Evolutionary conservation across 2,888 invertebrate genomes (phyloP), one percentile per base, ranked within the genome.

Genomic region (Chalcosyrphus nemorum): DNA sequence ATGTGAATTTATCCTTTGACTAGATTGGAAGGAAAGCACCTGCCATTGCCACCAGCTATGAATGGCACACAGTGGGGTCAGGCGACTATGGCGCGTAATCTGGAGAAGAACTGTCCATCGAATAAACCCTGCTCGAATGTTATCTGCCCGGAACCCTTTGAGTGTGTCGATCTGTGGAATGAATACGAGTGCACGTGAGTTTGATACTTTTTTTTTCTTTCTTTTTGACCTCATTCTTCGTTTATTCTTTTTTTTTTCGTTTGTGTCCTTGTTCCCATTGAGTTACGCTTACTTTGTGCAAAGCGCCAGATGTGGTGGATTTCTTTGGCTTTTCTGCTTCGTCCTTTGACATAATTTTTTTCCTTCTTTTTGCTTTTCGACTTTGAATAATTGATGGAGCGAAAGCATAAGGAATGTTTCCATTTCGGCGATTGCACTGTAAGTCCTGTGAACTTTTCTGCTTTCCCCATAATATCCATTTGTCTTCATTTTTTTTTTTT

Each of bases 121-220:
- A 97, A 98, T 89, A 97, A 98, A 90, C 98, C 98, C 1, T 99
- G 98, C 90, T 96, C 96, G 87, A 97, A 97, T 91, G 97, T 98
- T 41, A 97, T 97, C 89, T 99, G 98, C 90, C 96, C 96, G 0
- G 96, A 96, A 89, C 97, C 97, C 9, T 97, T 98, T 91, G 97
- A 97, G 89, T 99, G 98, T 92, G 96, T 97, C 86, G 98, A 98
- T 92, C 94, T 99, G 11, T 99, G 99, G 99, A 99, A 99, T 92
- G 97, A 97, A 92, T 97, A 98, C 89, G 98, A 98, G 91, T 99
- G 99, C 97, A 97, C 98, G 97, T 99, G 93, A 96, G 97, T 95
- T n/a, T n/a, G n/a, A 89, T 4, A 24, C 24, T 88, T 68, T 15
- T 52, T 45, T 27, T 13, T 41, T 24, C 35, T 38, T 52, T 24